phyloP scores from a whole-genome alignment of 1,140 invertebrate genomes.

The Pseudachorutes palmiensis region DNA sequence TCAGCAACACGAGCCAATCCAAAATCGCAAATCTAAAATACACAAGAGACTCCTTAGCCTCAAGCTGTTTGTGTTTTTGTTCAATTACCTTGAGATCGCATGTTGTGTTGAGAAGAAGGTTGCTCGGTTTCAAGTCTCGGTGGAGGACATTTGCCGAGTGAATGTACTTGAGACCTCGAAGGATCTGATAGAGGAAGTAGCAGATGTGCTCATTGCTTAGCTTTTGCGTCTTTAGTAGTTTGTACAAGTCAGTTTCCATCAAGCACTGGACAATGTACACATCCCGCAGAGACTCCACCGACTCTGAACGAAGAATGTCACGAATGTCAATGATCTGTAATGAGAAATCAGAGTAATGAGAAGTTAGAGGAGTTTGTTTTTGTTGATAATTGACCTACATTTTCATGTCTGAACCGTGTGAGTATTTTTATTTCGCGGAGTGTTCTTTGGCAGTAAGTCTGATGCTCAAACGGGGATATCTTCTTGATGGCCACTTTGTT shows the following conservation, averaged over 20 bases:
- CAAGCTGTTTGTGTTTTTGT: not conserved
- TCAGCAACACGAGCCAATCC: conserved; percentile 93
- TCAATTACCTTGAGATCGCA: conserved; percentile 96
- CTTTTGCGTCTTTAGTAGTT: conserved; percentile 75
- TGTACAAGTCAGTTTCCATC: conserved; percentile 99
- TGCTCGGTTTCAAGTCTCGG: conserved; percentile 96
- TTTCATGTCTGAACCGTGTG: conserved; percentile 99
- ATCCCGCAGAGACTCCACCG: conserved; percentile 97
- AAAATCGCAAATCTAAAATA: conserved; percentile 88
- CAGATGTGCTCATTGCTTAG: conserved; percentile 99
- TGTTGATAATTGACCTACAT: conserved; percentile 61
- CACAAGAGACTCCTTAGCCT: not conserved
- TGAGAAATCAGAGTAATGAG: not conserved
- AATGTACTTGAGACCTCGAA: conserved; percentile 97
- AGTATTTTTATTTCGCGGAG: conserved; percentile 98
- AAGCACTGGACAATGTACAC: conserved; percentile 99
- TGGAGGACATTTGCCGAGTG: conserved; percentile 99
- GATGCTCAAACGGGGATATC: conserved; percentile 99
- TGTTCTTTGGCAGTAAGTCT: conserved; percentile 98
- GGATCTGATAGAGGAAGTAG: conserved; percentile 99
- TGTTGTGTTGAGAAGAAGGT: conserved; percentile 95
- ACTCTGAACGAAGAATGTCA: conserved; percentile 90
- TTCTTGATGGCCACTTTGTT: conserved; percentile 98
- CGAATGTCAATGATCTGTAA: conserved; percentile 96
- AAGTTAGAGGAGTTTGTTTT: not conserved